Percentiles rank a stretch among this genome's conserved stretches.
phyloP scores from a whole-genome alignment of 2,113 vertebrate genomes.

The Phyllostomus discolor region DNA sequence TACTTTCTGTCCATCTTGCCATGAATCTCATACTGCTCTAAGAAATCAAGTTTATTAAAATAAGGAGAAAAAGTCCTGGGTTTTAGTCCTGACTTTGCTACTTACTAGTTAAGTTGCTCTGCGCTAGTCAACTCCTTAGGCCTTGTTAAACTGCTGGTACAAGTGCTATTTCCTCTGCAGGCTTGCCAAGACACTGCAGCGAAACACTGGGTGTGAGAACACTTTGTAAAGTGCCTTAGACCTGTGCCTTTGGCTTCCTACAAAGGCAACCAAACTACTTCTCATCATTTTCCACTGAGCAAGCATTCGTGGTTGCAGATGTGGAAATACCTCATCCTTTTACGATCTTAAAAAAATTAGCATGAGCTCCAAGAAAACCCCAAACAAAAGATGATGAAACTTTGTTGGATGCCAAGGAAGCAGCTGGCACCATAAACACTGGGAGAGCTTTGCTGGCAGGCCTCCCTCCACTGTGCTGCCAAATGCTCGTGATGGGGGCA shows the following conservation, averaged over 20 bases:
- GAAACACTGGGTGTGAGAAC: constrained; percentile 1
- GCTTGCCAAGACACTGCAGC: not conserved
- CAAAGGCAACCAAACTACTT: constrained; percentile 43
- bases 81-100: not conserved
- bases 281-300: constrained; percentile 67
- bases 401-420: constrained; percentile 55
- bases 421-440: constrained; percentile 67
- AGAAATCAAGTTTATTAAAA: not conserved
- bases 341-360: constrained; percentile 72
- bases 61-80: not conserved
- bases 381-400: constrained; percentile 72
- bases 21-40: not conserved
- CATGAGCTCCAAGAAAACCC: constrained; percentile 63
- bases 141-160: not conserved
- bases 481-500: constrained; percentile 29
- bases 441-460: constrained; percentile 36
- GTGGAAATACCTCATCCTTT: constrained; percentile 68
- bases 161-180: not conserved
- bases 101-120: not conserved
- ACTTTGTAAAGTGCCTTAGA: not conserved
- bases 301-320: constrained; percentile 63
- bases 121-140: not conserved
- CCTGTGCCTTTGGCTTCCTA: constrained; percentile 35
- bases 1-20: not conserved
- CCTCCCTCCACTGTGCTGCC: not conserved